These are phyloP conservation scores for Conops quadrifasciatus DNA, from an alignment of 2,888 invertebrate species.

Conservation along the genomic window DNA sequence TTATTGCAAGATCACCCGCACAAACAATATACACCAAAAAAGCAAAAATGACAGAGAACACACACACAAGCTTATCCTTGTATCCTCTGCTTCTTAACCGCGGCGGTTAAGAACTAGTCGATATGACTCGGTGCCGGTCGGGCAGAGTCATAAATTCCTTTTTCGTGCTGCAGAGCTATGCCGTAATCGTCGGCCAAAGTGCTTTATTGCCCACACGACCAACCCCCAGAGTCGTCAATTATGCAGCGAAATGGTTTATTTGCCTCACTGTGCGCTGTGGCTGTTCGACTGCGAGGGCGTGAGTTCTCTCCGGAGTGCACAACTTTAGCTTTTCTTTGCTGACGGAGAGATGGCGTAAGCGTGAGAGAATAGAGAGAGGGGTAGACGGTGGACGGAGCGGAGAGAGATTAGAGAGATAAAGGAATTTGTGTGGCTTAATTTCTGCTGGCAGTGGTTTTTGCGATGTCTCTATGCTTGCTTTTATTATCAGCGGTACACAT, in stretches of 20 bases:
- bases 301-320: constrained; percentile 16
- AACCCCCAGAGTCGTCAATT: constrained; percentile 56
- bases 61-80: background rate
- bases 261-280: constrained; percentile 40
- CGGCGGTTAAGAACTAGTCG: too few species aligned
- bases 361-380: too few species aligned
- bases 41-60: background rate
- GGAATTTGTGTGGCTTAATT: constrained; percentile 11
- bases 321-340: constrained; percentile 20
- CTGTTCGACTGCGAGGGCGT: background rate
- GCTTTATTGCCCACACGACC: constrained; percentile 44
- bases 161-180: constrained; percentile 6
- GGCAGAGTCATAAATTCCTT: constrained; percentile 53
- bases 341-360: background rate
- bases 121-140: constrained; percentile 45
- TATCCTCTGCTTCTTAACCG: too few species aligned
- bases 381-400: background rate
- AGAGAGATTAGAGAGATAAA: background rate
- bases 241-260: constrained; percentile 61
- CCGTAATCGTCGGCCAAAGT: constrained; percentile 47
- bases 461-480: constrained; percentile 9
- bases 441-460: constrained; percentile 14
- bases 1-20: constrained; percentile 13
- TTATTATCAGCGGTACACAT: constrained; percentile 9
- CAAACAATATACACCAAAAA: background rate